Evolutionary conservation across 2,113 vertebrate genomes (phyloP).

Genomic region (Melozone crissalis): DNA sequence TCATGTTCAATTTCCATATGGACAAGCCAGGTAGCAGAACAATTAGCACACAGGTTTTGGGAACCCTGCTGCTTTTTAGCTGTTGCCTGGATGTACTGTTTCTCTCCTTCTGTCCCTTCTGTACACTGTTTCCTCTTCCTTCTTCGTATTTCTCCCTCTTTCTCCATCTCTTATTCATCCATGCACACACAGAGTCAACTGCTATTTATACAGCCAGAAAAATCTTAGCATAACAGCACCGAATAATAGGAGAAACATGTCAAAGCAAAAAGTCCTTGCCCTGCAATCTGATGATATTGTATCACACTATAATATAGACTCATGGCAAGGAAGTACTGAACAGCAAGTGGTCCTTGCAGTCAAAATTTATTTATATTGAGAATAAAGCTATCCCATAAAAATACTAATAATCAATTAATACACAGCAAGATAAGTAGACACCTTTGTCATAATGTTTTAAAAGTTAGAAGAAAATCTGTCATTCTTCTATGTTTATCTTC

Average conservation of each 20-base stretch:
- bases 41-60: neutral
- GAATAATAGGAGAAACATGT: neutral
- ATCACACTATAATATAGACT: neutral
- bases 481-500: neutral
- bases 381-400: neutral
- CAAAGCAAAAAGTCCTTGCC: neutral
- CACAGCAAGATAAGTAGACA: neutral
- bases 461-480: neutral
- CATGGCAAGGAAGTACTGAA: neutral
- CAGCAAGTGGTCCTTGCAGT: neutral
- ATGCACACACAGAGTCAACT: neutral
- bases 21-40: neutral
- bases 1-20: neutral
- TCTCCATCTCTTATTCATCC: neutral
- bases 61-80: neutral
- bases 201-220: neutral
- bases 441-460: neutral
- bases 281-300: neutral
- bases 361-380: neutral
- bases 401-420: neutral
- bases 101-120: neutral
- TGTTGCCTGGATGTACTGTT: rapidly evolving
- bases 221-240: neutral
- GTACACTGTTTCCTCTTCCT: neutral
- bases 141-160: neutral